These are phyloP conservation scores for Endotricha flammealis DNA, from an alignment of 2,888 invertebrate genomes.

Conservation along the genomic window DNA sequence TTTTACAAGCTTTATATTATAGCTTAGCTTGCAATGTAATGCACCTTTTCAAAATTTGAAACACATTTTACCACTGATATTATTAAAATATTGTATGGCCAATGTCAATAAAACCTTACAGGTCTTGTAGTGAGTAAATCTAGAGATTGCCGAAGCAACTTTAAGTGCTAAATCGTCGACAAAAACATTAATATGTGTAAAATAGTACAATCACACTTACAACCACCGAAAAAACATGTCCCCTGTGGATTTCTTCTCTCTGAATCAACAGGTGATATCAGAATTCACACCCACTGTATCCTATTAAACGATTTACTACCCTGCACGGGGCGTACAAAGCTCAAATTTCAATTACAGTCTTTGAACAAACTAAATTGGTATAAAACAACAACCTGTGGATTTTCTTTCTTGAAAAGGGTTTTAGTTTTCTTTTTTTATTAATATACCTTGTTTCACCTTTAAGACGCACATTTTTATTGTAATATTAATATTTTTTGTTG, in stretches of 20 bases:
- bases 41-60: too few relatives aligned
- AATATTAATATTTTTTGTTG: slow-evolving; percentile 1
- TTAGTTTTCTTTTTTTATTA: background rate
- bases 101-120: too few relatives aligned
- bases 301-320: slow-evolving; percentile 51
- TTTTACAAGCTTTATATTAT: too few relatives aligned
- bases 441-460: slow-evolving; percentile 8
- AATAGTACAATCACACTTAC: slow-evolving; percentile 44
- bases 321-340: slow-evolving; percentile 49
- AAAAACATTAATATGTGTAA: background rate
- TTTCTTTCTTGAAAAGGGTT: slow-evolving; percentile 24
- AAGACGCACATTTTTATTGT: slow-evolving; percentile 2
- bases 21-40: too few relatives aligned
- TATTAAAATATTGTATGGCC: too few relatives aligned
- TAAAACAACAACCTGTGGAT: slow-evolving; percentile 65
- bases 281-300: slow-evolving; percentile 50
- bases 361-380: slow-evolving; percentile 28
- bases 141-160: too few relatives aligned
- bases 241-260: slow-evolving; percentile 44
- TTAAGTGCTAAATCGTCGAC: too few relatives aligned
- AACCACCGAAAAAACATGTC: slow-evolving; percentile 67
- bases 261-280: slow-evolving; percentile 71
- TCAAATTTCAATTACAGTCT: slow-evolving; percentile 42
- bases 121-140: too few relatives aligned
- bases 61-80: too few relatives aligned